Base-by-base conservation (phyloP, 2,888 invertebrate genomes). In the Galerucella pusilla region DNA sequence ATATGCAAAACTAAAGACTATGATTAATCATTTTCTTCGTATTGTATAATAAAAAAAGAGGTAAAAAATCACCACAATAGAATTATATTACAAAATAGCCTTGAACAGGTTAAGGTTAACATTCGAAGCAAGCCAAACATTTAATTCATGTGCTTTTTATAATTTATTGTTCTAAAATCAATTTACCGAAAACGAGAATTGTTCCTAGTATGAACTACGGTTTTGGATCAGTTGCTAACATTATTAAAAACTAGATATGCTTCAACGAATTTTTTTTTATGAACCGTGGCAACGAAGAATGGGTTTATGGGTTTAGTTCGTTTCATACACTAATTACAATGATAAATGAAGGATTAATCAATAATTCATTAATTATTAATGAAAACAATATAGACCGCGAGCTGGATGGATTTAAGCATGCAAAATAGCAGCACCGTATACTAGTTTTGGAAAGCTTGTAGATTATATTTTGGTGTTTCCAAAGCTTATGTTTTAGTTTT, bases 21-120 rank as follows among this genome's bases (percentile, higher is more conserved):
- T 52, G 52, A 52, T n/a, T 52, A 52, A 52, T 52, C 52, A 52
- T n/a, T 52, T 52, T 52, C 52, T 52, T 52, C n/a, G 52, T 52
- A 52, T 52, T n/a, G 10, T 52, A 52, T 52, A 52, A 52, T 52
- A n/a, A 52, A 52, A 52, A 52, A 52, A 52, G 3, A 52, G 14
- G n/a, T 52, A 52, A 52, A 49, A 52, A 52, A 52, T n/a, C 14
- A 14, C 52, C n/a, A 52, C 52, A 52, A 52, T 52, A n/a, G 52
- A 52, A 52, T 52, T 52, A 52, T 52, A 52, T 52, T 7, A 52
- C 52, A 52, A n/a, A 52, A 52, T 52, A 52, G n/a, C 52, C 52
- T 52, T 52, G 52, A 52, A n/a, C n/a, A 14, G n/a, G 52, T 52
- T n/a, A 52, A 52, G 52, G 52, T 52, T 52, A 52, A 52, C 7